Base-by-base conservation (phyloP, 2,888 invertebrate genomes). In the Drosophila kambysellisi region DNA sequence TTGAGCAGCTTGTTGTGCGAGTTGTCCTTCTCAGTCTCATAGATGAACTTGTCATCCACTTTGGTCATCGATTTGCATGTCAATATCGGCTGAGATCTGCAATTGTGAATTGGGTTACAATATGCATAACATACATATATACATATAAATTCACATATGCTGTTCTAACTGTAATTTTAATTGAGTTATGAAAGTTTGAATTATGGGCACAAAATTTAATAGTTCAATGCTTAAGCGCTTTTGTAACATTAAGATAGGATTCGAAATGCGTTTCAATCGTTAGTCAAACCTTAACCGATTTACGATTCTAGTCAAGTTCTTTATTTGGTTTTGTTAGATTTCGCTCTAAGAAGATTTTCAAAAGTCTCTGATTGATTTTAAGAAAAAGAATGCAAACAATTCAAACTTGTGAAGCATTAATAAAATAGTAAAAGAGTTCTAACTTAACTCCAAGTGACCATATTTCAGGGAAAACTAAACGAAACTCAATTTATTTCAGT, bases 21-120 rank as follows among this genome's bases (percentile, higher is more conserved):
- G 89, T 96, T 96, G 43, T 95, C 95, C 91, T 96, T 96, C 93
- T 98, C 98, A 52, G 97, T 97, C 92, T 97, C 97, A 92, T 97
- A 98, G 73, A 98, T 95, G 91, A 97, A 98, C 93, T 97, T 96
- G 71, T 95, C 95, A 87, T 96, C 95, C 82, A 96, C 96, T 92
- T 96, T 96, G 56, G 95, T 95, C 89, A 95, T 94, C 29, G 94
- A 92, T 75, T 95, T 94, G 78, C 92, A 93, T 46, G 95, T 94
- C 74, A 95, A 94, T 58, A 95, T 94, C 41, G 95, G 95, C 78
- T 94, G 94, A 78, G 95, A 95, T 91, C 95, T 95, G 63, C 2
- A 46, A 57, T 46, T 2, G 0, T 46, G 4, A 25, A 15, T 41
- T 41, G 3, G n/a, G 2, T 11, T 30, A 41, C 8, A 2, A 50